Percentiles rank a stretch among this genome's conserved stretches.
phyloP scores from a whole-genome alignment of 2,888 invertebrate species.

The Odontomyia ornata region DNA sequence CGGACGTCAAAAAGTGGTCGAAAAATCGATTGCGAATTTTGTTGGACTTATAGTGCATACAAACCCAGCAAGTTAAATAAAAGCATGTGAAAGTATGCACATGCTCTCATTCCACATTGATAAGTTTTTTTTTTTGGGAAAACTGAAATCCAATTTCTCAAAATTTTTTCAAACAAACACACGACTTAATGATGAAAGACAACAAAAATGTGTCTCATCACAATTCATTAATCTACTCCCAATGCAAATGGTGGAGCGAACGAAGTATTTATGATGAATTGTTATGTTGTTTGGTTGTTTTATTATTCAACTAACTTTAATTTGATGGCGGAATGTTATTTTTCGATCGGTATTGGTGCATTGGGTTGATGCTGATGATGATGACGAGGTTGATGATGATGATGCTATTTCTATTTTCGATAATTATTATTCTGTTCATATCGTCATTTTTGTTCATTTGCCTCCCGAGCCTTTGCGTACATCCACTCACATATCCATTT shows the following conservation, averaged over 20 bases:
- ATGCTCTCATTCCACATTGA: too few species aligned
- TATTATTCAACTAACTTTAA: not conserved
- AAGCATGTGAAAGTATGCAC: too few species aligned
- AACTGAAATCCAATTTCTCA: too few species aligned
- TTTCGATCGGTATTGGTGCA: not conserved
- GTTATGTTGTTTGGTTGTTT: not conserved
- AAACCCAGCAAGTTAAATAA: too few species aligned
- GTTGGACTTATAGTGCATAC: too few species aligned
- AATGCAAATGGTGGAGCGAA: too few species aligned
- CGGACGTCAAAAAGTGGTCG: too few species aligned
- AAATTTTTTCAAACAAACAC: too few species aligned
- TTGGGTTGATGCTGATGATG: too few species aligned
- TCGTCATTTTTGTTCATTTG: constrained; percentile 11
- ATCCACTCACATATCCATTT: not conserved
- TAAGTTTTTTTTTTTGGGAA: too few species aligned
- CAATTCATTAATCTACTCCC: not conserved
- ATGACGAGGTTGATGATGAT: not conserved
- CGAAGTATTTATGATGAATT: not conserved
- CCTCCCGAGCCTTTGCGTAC: not conserved
- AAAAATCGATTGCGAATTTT: too few species aligned
- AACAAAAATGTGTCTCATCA: not conserved
- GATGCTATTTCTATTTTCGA: constrained; percentile 37
- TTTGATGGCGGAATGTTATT: not conserved
- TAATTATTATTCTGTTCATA: constrained; percentile 29
- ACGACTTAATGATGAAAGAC: too few species aligned